A percentile compares a stretch with the other conserved stretches of the same genome.
phyloP scores from a whole-genome alignment of 2,797 vertebrate genomes.

The Etheostoma nigrum region DNA sequence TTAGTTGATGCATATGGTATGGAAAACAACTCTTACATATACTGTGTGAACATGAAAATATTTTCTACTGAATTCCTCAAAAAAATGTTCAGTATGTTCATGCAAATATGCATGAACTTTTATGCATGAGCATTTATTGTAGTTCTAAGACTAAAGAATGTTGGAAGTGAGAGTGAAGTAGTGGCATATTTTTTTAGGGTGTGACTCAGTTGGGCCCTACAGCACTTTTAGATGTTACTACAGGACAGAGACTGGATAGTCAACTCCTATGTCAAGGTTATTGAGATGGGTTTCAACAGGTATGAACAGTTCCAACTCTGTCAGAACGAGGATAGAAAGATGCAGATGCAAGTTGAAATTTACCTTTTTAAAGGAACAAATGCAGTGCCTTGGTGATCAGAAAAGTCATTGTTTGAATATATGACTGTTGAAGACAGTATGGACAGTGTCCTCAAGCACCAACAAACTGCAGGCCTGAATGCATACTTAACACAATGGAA shows the following conservation, averaged over 20 bases:
- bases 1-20: no score
- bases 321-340: conserved; percentile 18
- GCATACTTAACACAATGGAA: background rate
- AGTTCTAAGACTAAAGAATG: background rate
- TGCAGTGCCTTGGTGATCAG: background rate
- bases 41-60: background rate
- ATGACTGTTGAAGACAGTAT: background rate
- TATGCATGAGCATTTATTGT: background rate
- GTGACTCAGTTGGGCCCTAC: conserved; percentile 51
- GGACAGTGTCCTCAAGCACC: conserved; percentile 11
- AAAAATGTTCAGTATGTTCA: background rate
- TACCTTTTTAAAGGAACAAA: background rate
- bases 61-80: background rate
- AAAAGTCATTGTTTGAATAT: background rate
- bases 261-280: conserved; percentile 48
- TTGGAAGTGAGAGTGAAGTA: conserved; percentile 34
- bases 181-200: conserved; percentile 56
- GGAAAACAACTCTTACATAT: no score
- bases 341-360: background rate
- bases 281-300: conserved; percentile 61
- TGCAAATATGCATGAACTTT: background rate
- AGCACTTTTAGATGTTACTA: conserved; percentile 40
- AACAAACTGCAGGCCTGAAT: conserved; percentile 35
- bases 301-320: conserved; percentile 43
- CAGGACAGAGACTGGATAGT: conserved; percentile 24